phyloP scores from a whole-genome alignment of 2,888 invertebrate species.

The Eupithecia abbreviata region DNA sequence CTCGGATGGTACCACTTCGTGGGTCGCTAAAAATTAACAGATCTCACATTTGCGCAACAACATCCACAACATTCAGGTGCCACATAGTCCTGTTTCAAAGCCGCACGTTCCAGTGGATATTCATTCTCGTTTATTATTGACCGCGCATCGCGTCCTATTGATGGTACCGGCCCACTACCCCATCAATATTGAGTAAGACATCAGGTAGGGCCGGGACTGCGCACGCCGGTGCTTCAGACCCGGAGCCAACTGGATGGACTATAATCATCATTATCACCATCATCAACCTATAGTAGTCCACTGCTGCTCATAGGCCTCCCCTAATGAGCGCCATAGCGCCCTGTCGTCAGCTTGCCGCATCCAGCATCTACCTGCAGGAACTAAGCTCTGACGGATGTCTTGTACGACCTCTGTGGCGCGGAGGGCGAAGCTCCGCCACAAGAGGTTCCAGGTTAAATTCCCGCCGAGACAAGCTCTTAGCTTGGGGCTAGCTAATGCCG shows the following conservation, averaged over 20 bases:
- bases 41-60: not conserved
- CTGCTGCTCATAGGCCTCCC: too few relatives aligned
- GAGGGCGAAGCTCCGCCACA: too few relatives aligned
- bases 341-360: too few relatives aligned
- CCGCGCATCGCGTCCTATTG: not conserved
- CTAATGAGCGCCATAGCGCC: too few relatives aligned
- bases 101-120: not conserved
- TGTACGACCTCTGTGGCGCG: too few relatives aligned
- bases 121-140: not conserved
- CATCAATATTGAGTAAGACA: conserved; percentile 25
- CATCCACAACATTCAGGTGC: not conserved
- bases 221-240: conserved; percentile 4
- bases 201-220: conserved; percentile 12
- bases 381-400: too few relatives aligned
- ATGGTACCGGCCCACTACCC: not conserved
- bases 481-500: too few relatives aligned
- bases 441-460: too few relatives aligned
- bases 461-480: too few relatives aligned
- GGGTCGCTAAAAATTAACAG: not conserved
- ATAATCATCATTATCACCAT: too few relatives aligned
- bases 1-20: not conserved
- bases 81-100: not conserved
- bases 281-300: too few relatives aligned
- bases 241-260: not conserved
- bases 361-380: too few relatives aligned